Base-by-base conservation (phyloP, 2,888 invertebrate genomes). In the Allacma fusca region DNA sequence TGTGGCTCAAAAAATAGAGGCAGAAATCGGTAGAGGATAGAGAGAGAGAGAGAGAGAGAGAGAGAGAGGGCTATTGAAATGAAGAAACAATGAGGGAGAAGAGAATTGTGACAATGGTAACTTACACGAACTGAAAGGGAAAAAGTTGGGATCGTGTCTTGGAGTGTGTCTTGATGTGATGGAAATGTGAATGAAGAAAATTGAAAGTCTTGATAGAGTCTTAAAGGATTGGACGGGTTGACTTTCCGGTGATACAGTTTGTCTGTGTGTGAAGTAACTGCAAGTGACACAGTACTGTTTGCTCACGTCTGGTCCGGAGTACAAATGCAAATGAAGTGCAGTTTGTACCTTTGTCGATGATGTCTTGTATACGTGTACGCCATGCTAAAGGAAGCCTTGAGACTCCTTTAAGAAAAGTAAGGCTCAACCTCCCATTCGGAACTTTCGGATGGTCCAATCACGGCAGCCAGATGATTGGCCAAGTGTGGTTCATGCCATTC, bases 401-500 rank as follows among this genome's bases (percentile, higher is more conserved):
- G 50, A 50, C 50, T 50, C 50, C 50, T 59, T 68, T 50, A 44
- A 40, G 67, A 64, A 70, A 73, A 76, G 34, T 12, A 43, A 62
- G 26, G 77, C 74, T 77, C 71, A 80, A 79, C 80, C 78, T 82
- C 78, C 79, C 74, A 74, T 79, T 82, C 77, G 78, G 79, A 78
- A 78, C 77, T 82, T 81, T 81, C 72, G 81, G 80, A 50, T 50
- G 80, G 80, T 81, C 84, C 84, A 83, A 84, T 83, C 81, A 84
- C 81, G 79, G 82, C 79, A 81, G 82, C 83, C 82, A 83, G 81
- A 84, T 84, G 84, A 82, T 84, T 83, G 83, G 84, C 83, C 81
- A 83, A 84, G 83, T 84, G 82, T 83, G 83, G 83, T 83, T 83
- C 84, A 84, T 84, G 84, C 83, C 84, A 83, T 83, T 84, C 84